Percentiles rank a stretch among this genome's conserved stretches.
Evolutionary conservation across 2,113 vertebrate genomes (phyloP).

Genomic region (Grammomys dolichurus): DNA sequence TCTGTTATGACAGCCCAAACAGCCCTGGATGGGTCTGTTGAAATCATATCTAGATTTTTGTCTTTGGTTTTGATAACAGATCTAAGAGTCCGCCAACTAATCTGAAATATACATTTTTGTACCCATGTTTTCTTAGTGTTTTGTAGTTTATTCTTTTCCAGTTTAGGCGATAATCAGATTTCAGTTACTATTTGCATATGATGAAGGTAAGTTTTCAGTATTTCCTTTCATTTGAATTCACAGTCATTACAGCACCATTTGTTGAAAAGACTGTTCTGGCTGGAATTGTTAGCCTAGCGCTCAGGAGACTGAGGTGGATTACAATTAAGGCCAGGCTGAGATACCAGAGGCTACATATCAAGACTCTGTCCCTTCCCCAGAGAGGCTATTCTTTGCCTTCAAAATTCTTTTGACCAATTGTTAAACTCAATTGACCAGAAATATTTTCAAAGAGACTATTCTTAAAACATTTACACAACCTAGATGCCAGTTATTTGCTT

Average conservation of each 20-base stretch:
- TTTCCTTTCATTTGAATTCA: background rate
- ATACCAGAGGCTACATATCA: background rate
- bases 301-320: background rate
- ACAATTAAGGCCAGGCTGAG: background rate
- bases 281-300: background rate
- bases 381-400: background rate
- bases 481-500: constrained; percentile 4
- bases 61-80: constrained; percentile 18
- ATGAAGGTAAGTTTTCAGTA: background rate
- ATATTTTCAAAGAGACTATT: background rate
- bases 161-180: background rate
- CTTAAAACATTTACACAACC: background rate
- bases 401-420: background rate
- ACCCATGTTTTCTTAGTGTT: background rate
- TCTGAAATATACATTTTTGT: background rate
- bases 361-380: background rate
- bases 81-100: background rate
- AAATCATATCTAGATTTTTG: background rate
- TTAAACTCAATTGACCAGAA: constrained; percentile 27
- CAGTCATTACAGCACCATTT: background rate
- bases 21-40: background rate
- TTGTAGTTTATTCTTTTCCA: background rate
- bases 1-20: background rate
- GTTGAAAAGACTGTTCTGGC: background rate
- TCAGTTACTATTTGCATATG: background rate